phyloP scores from a whole-genome alignment of 1,140 invertebrate species.

The Platorchestia sp. region DNA sequence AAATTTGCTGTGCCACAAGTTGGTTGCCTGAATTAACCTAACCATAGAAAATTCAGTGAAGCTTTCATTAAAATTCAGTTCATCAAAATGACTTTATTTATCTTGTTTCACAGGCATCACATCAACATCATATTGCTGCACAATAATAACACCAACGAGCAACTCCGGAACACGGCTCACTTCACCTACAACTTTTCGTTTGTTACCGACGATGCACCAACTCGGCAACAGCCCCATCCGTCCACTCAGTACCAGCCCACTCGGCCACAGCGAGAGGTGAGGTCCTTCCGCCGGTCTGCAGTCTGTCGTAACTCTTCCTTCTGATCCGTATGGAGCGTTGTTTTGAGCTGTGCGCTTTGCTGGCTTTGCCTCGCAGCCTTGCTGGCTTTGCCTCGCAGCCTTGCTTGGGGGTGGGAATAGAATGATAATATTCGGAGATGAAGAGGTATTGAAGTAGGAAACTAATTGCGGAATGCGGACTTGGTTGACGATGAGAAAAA shows the following conservation, averaged over 20 bases:
- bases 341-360: background rate
- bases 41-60: no score
- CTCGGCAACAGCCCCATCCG: background rate
- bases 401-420: no score
- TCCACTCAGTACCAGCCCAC: background rate
- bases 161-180: background rate
- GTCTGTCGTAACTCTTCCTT: background rate
- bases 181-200: constrained; percentile 15
- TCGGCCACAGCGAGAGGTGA: background rate
- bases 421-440: no score
- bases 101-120: background rate
- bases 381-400: background rate
- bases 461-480: no score
- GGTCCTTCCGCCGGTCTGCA: background rate
- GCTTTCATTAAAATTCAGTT: no score
- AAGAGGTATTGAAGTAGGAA: no score
- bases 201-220: constrained; percentile 8
- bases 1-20: no score
- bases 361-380: no score
- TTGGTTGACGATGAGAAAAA: no score
- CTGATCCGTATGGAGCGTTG: background rate
- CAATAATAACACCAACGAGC: constrained; percentile 22
- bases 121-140: constrained; percentile 41
- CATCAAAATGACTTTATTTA: no score
- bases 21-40: no score